phyloP scores from a whole-genome alignment of 2,797 vertebrate species.

The Channallabes apus region DNA sequence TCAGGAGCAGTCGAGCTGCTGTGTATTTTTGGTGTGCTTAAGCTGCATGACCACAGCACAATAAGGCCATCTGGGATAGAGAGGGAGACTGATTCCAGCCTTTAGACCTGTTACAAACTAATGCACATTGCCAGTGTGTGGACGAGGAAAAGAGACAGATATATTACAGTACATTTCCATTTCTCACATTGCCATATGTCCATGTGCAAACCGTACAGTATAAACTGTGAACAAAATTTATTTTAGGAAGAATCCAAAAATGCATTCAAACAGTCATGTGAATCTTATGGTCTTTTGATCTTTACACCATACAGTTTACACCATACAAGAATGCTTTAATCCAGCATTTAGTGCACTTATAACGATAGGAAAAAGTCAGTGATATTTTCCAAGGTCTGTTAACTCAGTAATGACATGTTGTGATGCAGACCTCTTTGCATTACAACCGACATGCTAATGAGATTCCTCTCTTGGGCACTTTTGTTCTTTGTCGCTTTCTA shows the following conservation, averaged over 20 bases:
- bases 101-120: neutral
- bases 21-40: conserved; percentile 33
- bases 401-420: conserved; percentile 39
- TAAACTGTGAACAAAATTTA: conserved; percentile 22
- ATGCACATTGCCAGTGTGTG: neutral
- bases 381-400: conserved; percentile 42
- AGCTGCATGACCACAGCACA: conserved; percentile 50
- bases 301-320: conserved; percentile 5
- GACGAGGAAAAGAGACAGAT: conserved; percentile 4
- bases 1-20: conserved; percentile 12
- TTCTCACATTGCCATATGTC: conserved; percentile 13
- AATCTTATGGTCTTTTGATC: neutral
- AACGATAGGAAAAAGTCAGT: neutral
- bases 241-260: conserved; percentile 1
- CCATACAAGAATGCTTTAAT: conserved; percentile 25
- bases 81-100: neutral
- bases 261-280: conserved; percentile 4
- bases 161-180: neutral
- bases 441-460: conserved; percentile 39
- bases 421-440: conserved; percentile 19
- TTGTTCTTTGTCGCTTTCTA: conserved; percentile 14
- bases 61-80: conserved; percentile 41
- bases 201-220: conserved; percentile 6
- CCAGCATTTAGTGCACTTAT: neutral
- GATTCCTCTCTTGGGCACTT: conserved; percentile 24